These are phyloP conservation scores for Actinia equina DNA, from an alignment of 64 coral and sea anemone species.

Conservation along the genomic window DNA sequence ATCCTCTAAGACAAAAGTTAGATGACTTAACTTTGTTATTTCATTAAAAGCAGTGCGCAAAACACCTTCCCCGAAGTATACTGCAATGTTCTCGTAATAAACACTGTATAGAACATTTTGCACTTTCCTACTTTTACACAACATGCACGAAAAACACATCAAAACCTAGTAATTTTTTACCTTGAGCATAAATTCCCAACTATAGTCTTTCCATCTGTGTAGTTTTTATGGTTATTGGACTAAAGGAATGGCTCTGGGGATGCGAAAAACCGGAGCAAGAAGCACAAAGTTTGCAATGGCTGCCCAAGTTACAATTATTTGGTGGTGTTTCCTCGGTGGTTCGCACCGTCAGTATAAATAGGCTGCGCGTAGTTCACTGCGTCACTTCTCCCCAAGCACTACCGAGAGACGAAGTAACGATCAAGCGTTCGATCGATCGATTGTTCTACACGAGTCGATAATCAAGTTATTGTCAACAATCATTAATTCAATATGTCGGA, in stretches of 20 bases:
- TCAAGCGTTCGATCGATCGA: slow-evolving; percentile 59
- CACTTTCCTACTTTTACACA: slow-evolving; percentile 53
- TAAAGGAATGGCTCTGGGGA: slow-evolving; percentile 35
- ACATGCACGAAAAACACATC: slow-evolving; percentile 3
- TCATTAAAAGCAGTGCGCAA: slow-evolving; percentile 26
- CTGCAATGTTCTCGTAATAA: slow-evolving; percentile 68
- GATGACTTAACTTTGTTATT: slow-evolving; percentile 70
- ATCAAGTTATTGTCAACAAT: slow-evolving; percentile 45
- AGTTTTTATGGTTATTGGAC: slow-evolving; percentile 10
- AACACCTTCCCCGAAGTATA: slow-evolving; percentile 4
- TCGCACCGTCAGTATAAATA: slow-evolving; percentile 85
- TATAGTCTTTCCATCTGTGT: slow-evolving; percentile 35
- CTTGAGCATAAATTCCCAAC: slow-evolving; percentile 30
- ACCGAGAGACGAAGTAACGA: slow-evolving; percentile 50
- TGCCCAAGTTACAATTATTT: slow-evolving; percentile 61
- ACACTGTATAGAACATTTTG: slow-evolving; percentile 73
- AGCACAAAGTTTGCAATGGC: slow-evolving; percentile 94
- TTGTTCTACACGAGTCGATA: slow-evolving; percentile 51
- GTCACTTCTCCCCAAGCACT: slow-evolving; percentile 98
- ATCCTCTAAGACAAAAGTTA: slow-evolving; percentile 43
- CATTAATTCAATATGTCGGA: slow-evolving; percentile 88
- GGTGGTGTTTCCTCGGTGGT: slow-evolving; percentile 84
- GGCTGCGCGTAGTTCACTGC: slow-evolving; percentile 85
- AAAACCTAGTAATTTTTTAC: slow-evolving; percentile 35
- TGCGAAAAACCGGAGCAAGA: slow-evolving; percentile 61